phyloP scores from a whole-genome alignment of 2,888 invertebrate species.

The Megalurothrips usitatus region DNA sequence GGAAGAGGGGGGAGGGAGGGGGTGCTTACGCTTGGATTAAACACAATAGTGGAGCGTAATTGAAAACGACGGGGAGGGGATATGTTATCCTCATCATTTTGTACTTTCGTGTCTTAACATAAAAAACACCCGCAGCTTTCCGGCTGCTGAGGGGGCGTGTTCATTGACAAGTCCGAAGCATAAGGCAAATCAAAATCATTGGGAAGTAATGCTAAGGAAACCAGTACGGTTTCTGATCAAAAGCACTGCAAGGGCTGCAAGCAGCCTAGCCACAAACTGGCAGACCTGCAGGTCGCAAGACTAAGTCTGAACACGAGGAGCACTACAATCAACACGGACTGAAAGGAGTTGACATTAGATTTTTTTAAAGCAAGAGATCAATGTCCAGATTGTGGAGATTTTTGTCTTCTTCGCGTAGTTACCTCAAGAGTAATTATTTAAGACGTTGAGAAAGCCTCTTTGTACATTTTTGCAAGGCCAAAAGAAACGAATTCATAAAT shows the following conservation, averaged over 20 bases:
- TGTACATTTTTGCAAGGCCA: not conserved
- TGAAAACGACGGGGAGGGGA: not conserved
- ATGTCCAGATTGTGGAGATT: not conserved
- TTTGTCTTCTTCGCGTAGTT: not conserved
- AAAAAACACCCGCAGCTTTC: too few species aligned
- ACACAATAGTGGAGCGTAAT: too few species aligned
- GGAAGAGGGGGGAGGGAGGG: too few species aligned
- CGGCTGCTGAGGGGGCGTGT: too few species aligned
- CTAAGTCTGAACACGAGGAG: not conserved
- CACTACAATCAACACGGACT: not conserved
- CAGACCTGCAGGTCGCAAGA: not conserved
- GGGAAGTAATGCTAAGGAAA: not conserved
- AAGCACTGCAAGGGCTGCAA: not conserved
- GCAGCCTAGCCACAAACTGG: too few species aligned
- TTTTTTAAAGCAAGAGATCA: not conserved
- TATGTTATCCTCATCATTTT: too few species aligned
- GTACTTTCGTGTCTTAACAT: not conserved
- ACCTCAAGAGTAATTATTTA: conserved; percentile 6
- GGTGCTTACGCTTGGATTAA: too few species aligned
- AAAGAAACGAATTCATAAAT: too few species aligned
- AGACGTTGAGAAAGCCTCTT: not conserved
- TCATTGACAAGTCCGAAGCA: too few species aligned
- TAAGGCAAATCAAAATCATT: not conserved
- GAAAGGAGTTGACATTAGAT: conserved; percentile 1
- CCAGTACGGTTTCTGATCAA: not conserved